phyloP scores from a whole-genome alignment of 2,113 vertebrate genomes.

The Dasyornis broadbenti region DNA sequence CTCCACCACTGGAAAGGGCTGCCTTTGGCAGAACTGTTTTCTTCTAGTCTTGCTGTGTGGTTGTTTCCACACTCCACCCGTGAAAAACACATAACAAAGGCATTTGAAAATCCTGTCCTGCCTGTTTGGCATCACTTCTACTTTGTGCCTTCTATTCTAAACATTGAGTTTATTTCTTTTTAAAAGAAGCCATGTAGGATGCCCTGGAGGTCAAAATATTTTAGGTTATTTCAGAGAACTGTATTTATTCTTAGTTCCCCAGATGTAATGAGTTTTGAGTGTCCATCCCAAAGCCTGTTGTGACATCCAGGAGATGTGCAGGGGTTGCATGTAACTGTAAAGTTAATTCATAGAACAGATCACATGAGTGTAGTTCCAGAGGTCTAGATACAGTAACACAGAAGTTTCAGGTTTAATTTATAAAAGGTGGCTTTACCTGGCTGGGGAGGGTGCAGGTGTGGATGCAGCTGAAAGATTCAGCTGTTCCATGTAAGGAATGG shows the following conservation, averaged over 20 bases:
- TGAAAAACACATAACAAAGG: neutral
- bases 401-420: neutral
- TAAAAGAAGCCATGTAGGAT: neutral
- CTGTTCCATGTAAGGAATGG: neutral
- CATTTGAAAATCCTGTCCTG: neutral
- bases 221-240: neutral
- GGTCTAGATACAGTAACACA: neutral
- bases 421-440: neutral
- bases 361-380: neutral
- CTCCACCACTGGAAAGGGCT: neutral
- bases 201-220: neutral
- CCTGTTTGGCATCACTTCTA: neutral
- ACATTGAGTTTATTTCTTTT: neutral
- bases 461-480: neutral
- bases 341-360: neutral
- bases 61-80: neutral
- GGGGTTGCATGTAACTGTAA: neutral
- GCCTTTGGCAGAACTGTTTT: neutral
- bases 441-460: neutral
- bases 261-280: neutral
- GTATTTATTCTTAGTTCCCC: neutral
- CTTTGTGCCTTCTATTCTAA: neutral
- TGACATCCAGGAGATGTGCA: neutral
- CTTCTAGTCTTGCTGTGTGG: neutral
- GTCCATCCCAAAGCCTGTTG: neutral